phyloP scores from a whole-genome alignment of 2,888 invertebrate genomes.

The Agrotis clavis region DNA sequence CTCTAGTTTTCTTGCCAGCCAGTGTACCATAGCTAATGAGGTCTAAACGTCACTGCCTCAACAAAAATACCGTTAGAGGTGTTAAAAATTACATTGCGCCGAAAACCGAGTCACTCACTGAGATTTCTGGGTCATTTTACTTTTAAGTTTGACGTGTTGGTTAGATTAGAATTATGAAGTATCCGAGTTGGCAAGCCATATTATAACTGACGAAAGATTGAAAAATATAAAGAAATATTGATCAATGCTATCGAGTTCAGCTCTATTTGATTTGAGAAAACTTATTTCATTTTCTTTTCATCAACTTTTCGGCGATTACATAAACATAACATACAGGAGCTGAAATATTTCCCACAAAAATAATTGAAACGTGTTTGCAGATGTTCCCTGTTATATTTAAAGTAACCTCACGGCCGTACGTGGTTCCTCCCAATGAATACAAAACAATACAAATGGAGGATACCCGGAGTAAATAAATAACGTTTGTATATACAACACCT shows the following conservation, averaged over 20 bases:
- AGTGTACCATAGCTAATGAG: slow-evolving; percentile 29
- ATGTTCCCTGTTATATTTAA: slow-evolving; percentile 44
- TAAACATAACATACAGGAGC: neutral
- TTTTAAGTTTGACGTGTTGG: slow-evolving; percentile 30
- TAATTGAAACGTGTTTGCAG: slow-evolving; percentile 43
- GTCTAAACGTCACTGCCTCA: slow-evolving; percentile 36
- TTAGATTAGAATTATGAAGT: slow-evolving; percentile 44
- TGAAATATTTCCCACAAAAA: slow-evolving; percentile 18
- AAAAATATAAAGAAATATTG: slow-evolving; percentile 26
- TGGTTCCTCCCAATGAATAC: slow-evolving; percentile 42
- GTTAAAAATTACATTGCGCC: slow-evolving; percentile 46
- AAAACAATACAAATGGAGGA: slow-evolving; percentile 52
- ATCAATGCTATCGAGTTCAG: neutral
- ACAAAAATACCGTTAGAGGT: slow-evolving; percentile 55
- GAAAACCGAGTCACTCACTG: slow-evolving; percentile 51
- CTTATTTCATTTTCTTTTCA: slow-evolving; percentile 21
- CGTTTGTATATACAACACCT: slow-evolving; percentile 50
- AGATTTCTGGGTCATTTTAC: slow-evolving; percentile 63
- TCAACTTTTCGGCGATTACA: neutral
- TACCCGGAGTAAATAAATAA: slow-evolving; percentile 53
- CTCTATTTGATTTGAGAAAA: slow-evolving; percentile 37
- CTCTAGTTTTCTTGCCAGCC: slow-evolving; percentile 23
- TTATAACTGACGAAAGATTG: slow-evolving; percentile 20
- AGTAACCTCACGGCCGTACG: slow-evolving; percentile 26
- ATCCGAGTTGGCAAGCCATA: slow-evolving; percentile 15